Base-by-base conservation (phyloP, 92 coral and sea anemone genomes). In the Porites evermanni region DNA sequence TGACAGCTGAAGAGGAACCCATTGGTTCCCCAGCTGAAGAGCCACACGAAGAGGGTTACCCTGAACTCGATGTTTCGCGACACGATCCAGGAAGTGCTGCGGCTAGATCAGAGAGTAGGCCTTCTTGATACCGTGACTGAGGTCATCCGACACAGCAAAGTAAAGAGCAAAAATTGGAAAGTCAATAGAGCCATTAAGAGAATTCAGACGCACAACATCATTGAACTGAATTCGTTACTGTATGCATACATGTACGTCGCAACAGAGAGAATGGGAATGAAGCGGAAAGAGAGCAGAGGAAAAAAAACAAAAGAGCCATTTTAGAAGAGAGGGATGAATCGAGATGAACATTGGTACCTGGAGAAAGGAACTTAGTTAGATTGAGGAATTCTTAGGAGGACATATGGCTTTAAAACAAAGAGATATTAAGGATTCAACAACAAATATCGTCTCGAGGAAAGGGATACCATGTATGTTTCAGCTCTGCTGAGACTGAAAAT, bases 1-100 rank as follows among this genome's bases (percentile, higher is more conserved):
- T 19, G 2, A 59, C 83, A 84, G 83, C 88, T 84, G 29, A 84
- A 60, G 82, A 63, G 82, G 88, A 75, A 12, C 76, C 74, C 88
- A 61, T 2, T 53, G 87, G 72, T 53, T 21, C 64, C 82, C 12
- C 88, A 12, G 29, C 73, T 74, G 74, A 56, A 74, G 66, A 60
- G 74, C 74, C 38, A 72, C 73, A 72, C 7, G 71, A 60, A 74
- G 61, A 74, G 77, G 58, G 59, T 64, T 74, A 24, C 47, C 71
- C 82, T 47, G 72, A 69, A 23, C 64, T 83, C 60, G 69, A 21
- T 1, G 79, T 75, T 29, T 29, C 3, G 32, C 32, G 32, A 29
- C 32, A 29, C 4, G 32, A 29, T 29, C 32, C 32, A 29, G 2
- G 32, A 29, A 29, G 32, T 29, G 32, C 32, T 29, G 32, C 4